Evolutionary conservation across 53 echinoderm and acorn worm genomes (phyloP), one percentile per base, ranked within the genome.

Genomic region (Mesocentrotus franciscanus): DNA sequence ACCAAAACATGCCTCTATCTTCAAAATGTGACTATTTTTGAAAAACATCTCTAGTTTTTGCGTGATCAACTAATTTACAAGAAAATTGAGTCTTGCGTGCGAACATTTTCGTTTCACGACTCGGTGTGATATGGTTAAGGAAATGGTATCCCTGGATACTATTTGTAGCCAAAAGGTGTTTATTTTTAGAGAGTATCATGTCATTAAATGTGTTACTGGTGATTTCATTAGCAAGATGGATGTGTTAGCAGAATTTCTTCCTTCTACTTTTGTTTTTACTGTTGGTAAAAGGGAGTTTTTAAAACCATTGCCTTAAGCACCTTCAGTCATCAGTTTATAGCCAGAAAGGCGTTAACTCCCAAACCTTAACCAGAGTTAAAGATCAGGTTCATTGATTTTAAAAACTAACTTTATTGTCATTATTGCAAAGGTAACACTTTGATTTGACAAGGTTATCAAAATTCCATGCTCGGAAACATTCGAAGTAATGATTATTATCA

Each of bases 1-100:
- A 87, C 87, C 87, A 87, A 56, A 87, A 87, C 87, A 87, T 87
- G 87, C 56, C 56, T 12, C 57, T 56, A 56, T 87, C 87, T 87
- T 56, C 56, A 56, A 87, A 56, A 87, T 27, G 16, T 13, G 14
- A 26, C 84, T 84, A 84, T 84, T 84, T 84, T 84, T 84, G 84
- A 84, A 84, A 64, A 84, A 84, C 84, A 84, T 84, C 9, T 8
- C 55, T 22, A 24, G 62, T 1, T 84, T 33, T 42, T 42, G 84
- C 27, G 55, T 84, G 39, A 84, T 84, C 42, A 15, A 84, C 87
- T 87, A 87, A 87, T 87, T 87, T 87, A 58, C 56, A 57, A 27
- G 27, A 58, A 85, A 56, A 87, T 9, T 58, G 17, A 10, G 87
- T 14, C 87, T 87, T 87, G 56, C 29, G 15, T 87, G 57, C 26